Evolutionary conservation across 2,888 invertebrate genomes (phyloP).

Genomic region (Microplitis deprimator): DNA sequence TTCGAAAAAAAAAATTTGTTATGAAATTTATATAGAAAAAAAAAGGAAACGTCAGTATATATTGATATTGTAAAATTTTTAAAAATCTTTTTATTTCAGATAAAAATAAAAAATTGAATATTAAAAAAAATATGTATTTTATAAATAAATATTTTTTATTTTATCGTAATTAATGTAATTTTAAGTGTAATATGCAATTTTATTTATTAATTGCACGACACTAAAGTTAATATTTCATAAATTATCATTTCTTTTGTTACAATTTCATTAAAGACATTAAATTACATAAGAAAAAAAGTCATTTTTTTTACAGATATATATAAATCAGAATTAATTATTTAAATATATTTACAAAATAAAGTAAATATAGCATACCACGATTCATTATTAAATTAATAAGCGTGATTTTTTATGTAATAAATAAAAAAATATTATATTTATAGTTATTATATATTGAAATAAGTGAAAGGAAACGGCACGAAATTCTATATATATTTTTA

Average conservation of each 20-base stretch:
- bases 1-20: neutral
- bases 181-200: neutral
- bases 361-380: constrained; percentile 27
- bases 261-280: neutral
- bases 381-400: constrained; percentile 42
- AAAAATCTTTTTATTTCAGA: neutral
- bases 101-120: constrained; percentile 32
- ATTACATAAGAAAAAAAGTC: neutral
- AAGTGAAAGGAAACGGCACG: constrained; percentile 22
- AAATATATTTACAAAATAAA: constrained; percentile 45
- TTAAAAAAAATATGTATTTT: constrained; percentile 38
- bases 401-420: constrained; percentile 37
- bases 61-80: constrained; percentile 10
- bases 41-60: neutral
- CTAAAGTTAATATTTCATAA: neutral
- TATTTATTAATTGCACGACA: neutral
- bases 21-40: neutral
- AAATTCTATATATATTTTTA: constrained; percentile 47
- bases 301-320: constrained; percentile 28
- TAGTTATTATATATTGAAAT: constrained; percentile 39
- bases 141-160: constrained; percentile 32
- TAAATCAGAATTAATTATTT: constrained; percentile 35
- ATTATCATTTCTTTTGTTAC: neutral
- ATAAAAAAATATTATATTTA: constrained; percentile 46
- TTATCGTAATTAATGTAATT: constrained; percentile 12